phyloP scores from a whole-genome alignment of 2,888 invertebrate species.

The Nowickia ferox region DNA sequence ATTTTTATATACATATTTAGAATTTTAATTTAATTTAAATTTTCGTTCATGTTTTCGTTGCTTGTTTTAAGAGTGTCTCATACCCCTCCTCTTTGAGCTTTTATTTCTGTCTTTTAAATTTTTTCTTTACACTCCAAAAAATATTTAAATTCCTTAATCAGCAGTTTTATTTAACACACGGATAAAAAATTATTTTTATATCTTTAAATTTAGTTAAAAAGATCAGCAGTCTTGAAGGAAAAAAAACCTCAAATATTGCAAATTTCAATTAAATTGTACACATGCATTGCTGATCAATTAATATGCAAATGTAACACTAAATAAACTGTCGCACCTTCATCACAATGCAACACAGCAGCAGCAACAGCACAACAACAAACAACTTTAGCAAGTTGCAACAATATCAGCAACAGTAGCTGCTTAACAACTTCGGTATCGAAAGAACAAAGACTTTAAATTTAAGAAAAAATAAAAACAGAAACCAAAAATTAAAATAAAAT shows the following conservation, averaged over 20 bases:
- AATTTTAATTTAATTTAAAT: too few relatives aligned
- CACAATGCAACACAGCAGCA: slow-evolving; percentile 50
- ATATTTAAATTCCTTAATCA: slow-evolving; percentile 55
- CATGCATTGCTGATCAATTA: slow-evolving; percentile 78
- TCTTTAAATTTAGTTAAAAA: slow-evolving; percentile 31
- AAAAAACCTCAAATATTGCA: slow-evolving; percentile 59
- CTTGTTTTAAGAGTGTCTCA: neutral
- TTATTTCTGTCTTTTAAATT: neutral
- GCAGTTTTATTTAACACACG: slow-evolving; percentile 24
- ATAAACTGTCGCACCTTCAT: slow-evolving; percentile 78
- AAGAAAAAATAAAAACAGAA: slow-evolving; percentile 1
- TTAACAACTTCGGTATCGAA: slow-evolving; percentile 55
- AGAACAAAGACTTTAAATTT: slow-evolving; percentile 29
- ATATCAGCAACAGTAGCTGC: slow-evolving; percentile 54
- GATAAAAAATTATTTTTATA: slow-evolving; percentile 36
- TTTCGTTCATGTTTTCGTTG: too few relatives aligned
- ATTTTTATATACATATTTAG: too few relatives aligned
- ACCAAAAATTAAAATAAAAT: neutral
- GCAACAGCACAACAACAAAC: slow-evolving; percentile 1
- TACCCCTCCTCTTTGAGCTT: neutral
- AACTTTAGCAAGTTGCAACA: slow-evolving; percentile 31
- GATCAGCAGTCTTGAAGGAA: neutral
- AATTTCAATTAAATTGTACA: slow-evolving; percentile 72
- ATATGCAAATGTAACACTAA: slow-evolving; percentile 79
- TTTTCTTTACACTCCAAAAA: slow-evolving; percentile 10